Evolutionary conservation across 2,888 invertebrate genomes (phyloP).

Genomic region (Drosophila pseudotalamancana): DNA sequence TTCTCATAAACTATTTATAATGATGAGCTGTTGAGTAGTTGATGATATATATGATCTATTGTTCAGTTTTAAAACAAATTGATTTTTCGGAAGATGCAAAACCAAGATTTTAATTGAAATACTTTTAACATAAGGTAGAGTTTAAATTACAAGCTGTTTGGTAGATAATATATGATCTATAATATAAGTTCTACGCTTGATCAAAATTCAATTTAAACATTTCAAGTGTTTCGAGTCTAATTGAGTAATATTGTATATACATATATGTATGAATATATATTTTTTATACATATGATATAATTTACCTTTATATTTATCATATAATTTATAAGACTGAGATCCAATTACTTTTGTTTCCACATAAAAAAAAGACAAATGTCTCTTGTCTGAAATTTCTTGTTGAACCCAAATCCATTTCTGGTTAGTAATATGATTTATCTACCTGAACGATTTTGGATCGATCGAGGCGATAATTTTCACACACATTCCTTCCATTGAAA

Average conservation of each 20-base stretch:
- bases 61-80: neutral
- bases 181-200: no score
- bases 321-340: neutral
- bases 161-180: no score
- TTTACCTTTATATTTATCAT: neutral
- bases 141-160: no score
- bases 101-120: no score
- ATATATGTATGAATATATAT: no score
- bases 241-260: no score
- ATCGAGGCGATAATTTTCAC: slow-evolving; percentile 38
- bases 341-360: slow-evolving; percentile 4
- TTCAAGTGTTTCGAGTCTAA: no score
- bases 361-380: neutral
- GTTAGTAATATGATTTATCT: slow-evolving; percentile 23
- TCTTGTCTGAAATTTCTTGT: slow-evolving; percentile 1
- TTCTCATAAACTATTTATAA: slow-evolving; percentile 7
- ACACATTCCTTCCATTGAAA: slow-evolving; percentile 68
- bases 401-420: slow-evolving; percentile 6
- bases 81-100: no score
- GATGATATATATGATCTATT: slow-evolving; percentile 14
- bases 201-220: no score
- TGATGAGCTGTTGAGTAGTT: slow-evolving; percentile 9
- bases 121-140: no score
- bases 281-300: neutral
- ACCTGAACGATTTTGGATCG: neutral